Percentiles rank a stretch among this genome's conserved stretches.
Conservation (phyloP, 2,888 invertebrate species). For the Eubasilissa splendida region DNA sequence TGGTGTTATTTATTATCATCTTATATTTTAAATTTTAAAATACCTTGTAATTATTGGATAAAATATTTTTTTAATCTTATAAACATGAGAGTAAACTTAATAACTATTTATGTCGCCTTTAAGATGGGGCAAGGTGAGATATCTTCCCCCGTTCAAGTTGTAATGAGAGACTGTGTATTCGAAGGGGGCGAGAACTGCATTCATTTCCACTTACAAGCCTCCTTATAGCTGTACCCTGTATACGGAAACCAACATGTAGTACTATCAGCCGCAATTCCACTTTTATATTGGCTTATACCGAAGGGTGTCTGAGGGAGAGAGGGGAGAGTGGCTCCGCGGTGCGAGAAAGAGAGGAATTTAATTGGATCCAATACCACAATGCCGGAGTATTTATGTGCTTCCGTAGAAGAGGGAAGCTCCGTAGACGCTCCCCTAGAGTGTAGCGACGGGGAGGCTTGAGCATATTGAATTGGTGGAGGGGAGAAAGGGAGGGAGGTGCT, state of each 20-base stretch:
- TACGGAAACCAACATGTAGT: neutral
- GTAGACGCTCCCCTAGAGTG: conserved; percentile 6
- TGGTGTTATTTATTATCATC: too few relatives aligned
- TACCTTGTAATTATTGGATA: too few relatives aligned
- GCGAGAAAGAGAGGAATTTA: conserved; percentile 32
- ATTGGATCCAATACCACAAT: conserved; percentile 36
- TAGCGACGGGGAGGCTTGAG: neutral
- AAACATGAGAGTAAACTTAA: neutral
- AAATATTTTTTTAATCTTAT: too few relatives aligned
- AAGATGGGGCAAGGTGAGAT: neutral
- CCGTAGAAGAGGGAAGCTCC: conserved; percentile 7
- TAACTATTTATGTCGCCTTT: conserved; percentile 1
- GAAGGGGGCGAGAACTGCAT: conserved; percentile 28
- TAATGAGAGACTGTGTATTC: conserved; percentile 22
- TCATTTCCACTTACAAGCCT: conserved; percentile 29
- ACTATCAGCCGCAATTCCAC: conserved; percentile 30
- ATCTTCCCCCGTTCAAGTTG: conserved; percentile 1
- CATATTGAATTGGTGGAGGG: neutral
- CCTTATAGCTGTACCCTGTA: neutral
- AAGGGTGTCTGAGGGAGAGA: conserved; percentile 36
- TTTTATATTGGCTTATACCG: conserved; percentile 42
- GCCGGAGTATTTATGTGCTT: conserved; percentile 19
- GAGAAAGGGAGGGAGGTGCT: neutral
- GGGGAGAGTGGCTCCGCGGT: conserved; percentile 6
- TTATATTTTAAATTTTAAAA: too few relatives aligned